Evolutionary conservation across 2,888 invertebrate genomes (phyloP), one percentile per base, ranked within the genome.

Genomic region (Peribatodes rhomboidaria): DNA sequence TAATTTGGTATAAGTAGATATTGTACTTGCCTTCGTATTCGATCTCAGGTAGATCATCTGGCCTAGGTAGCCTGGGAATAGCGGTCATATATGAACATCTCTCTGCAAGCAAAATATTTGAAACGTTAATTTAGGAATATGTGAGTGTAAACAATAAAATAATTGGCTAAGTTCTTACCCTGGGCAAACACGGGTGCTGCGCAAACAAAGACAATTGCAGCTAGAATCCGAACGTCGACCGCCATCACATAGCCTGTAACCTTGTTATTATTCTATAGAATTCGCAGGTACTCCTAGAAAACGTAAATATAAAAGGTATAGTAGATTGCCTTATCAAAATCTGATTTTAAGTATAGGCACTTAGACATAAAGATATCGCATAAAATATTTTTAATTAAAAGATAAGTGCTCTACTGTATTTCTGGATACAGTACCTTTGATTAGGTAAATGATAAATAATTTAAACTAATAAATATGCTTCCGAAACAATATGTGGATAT

Each of bases 41-140:
- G 6, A 76, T 63, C 0, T 72, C 75, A 0, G 81, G 76, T 14
- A 86, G 72, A 10, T 81, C 69, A n/a, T 80, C 81, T 0, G 92
- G 92, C 20, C 74, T 83, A 0, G 75, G 74, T n/a, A 82, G 80
- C 10, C 90, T 79, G 0, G 92, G 92, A 53, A 92, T 89, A 0
- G 70, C 80, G 1, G 65, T 73, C 88, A 92, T 91, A 69, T 87
- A 90, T 0, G 65, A 62, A 68, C 92, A 92, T 67, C 83, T 76
- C 18, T 78, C 84, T 82, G 73, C 13, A 77, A 75, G 4, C 1
- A 47, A 14, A 27, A 27, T 1, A 31, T 39, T 41, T 4, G 14
- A 18, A 63, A 46, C 20, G 11, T 27, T 0, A 46, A 27, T 46
- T 11, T 44, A 4, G 3, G 18, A 18, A 44, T 14, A 37, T 41